Conservation (phyloP, 2,113 vertebrate genomes). For the Numida meleagris region DNA sequence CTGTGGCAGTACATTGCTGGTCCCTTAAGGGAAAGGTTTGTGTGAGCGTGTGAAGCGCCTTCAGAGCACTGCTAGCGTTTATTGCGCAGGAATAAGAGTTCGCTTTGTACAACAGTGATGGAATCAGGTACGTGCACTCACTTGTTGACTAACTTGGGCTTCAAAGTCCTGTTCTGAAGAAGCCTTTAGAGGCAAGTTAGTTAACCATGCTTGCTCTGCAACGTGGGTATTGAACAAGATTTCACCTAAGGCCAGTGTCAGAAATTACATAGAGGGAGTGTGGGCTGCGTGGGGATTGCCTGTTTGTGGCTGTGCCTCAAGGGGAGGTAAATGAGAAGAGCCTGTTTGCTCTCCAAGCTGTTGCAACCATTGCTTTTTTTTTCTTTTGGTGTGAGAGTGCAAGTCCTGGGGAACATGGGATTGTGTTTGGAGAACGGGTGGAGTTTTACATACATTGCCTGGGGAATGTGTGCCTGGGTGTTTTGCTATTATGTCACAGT, state of each 20-base stretch:
- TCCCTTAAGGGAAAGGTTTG: background rate
- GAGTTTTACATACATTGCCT: conserved; percentile 13
- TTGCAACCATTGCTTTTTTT: background rate
- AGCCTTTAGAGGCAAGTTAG: background rate
- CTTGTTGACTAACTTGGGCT: conserved; percentile 4
- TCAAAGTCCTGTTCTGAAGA: conserved; percentile 10
- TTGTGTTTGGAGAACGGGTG: background rate
- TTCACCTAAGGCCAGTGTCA: background rate
- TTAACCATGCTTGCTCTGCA: background rate
- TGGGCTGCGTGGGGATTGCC: background rate
- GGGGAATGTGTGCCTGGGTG: background rate
- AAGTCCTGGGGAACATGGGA: background rate
- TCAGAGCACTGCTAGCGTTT: background rate
- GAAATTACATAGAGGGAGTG: background rate
- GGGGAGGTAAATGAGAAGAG: background rate
- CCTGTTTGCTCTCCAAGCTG: background rate
- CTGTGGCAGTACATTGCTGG: background rate
- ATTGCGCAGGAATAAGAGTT: background rate
- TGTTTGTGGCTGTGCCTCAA: background rate
- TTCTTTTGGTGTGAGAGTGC: background rate
- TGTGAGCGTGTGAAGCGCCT: background rate
- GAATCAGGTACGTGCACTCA: background rate
- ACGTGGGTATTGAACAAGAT: background rate
- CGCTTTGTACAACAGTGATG: background rate
- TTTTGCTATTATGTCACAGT: conserved; percentile 38